Evolutionary conservation across 2,888 invertebrate species (phyloP), one percentile per base, ranked within the genome.

Genomic region (Tipula vernalis): DNA sequence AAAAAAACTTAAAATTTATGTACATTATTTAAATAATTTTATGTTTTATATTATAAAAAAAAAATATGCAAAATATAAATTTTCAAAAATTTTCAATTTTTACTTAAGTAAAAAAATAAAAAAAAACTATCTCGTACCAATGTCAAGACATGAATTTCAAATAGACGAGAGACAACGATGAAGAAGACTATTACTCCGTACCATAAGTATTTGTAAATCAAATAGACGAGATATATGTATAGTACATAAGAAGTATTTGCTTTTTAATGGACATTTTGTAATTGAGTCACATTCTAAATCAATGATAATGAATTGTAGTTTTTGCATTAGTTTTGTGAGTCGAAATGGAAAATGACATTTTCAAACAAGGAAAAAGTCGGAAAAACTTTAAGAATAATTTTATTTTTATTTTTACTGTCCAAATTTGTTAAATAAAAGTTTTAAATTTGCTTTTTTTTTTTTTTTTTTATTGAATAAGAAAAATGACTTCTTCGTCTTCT

Each of bases 271-370:
- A 71, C 71, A 71, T 71, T 71, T 71, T 71, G 71, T 71, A 71
- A 71, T 71, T 71, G 71, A 71, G 71, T 71, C 71, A 71, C 71
- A 71, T 71, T 71, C 71, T 28, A 71, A 71, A 71, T 71, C 71
- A 71, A 71, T 71, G 71, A 71, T 71, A 71, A 71, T 71, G 71
- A 71, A 71, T 71, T 71, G 71, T 71, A 71, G 71, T 71, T 71
- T 71, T 51, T 71, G 0, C 28, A 28, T 71, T 71, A 28, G 28
- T 71, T 71, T 28, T 71, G 12, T 10, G 28, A 39, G 15, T 51
- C 51, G 51, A 51, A 51, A 51, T 15, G 51, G 51, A 51, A 51
- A 51, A 51, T 51, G 51, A 51, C 51, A 51, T 51, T 51, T 51
- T n/a, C 6, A 6, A 6, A 6, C 15, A 15, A 51, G 15, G 15